A percentile compares a stretch with the other conserved stretches of the same genome.
phyloP scores from a whole-genome alignment of 1,140 invertebrate genomes.

The Micrasema minimum region DNA sequence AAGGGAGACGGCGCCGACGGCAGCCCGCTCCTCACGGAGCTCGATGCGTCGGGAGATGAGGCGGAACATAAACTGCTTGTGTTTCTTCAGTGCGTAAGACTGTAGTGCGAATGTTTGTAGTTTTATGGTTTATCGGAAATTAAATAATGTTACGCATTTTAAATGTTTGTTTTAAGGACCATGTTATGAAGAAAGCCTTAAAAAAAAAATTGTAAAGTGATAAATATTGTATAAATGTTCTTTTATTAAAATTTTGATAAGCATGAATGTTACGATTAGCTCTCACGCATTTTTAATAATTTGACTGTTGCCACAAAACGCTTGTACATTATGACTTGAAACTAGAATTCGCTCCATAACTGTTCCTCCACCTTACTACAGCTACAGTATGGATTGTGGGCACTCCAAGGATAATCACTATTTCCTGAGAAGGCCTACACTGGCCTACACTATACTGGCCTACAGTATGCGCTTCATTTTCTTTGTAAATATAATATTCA shows the following conservation, averaged over 20 bases:
- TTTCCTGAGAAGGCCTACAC: too few species aligned
- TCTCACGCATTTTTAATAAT: slow-evolving; percentile 12
- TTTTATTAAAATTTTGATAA: slow-evolving; percentile 38
- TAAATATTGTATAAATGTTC: slow-evolving; percentile 37
- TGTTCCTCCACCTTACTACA: slow-evolving; percentile 7
- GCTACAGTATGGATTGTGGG: too few species aligned
- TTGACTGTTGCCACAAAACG: not conserved
- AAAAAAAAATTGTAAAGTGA: slow-evolving; percentile 47
- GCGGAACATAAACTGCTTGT: slow-evolving; percentile 41
- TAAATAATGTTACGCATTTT: slow-evolving; percentile 51
- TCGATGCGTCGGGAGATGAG: slow-evolving; percentile 67
- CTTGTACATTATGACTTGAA: not conserved
- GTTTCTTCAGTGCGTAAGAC: slow-evolving; percentile 40
- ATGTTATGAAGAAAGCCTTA: slow-evolving; percentile 48
- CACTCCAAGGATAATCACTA: too few species aligned
- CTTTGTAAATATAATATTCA: slow-evolving; percentile 18
- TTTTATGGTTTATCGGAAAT: slow-evolving; percentile 49
- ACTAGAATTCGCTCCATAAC: slow-evolving; percentile 8
- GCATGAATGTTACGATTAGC: slow-evolving; percentile 20
- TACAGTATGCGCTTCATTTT: slow-evolving; percentile 10
- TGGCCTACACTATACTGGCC: too few species aligned
- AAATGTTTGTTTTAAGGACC: slow-evolving; percentile 47
- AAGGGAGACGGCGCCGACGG: slow-evolving; percentile 63
- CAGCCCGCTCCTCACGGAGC: slow-evolving; percentile 69
- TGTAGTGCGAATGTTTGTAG: slow-evolving; percentile 51